phyloP scores from a whole-genome alignment of 2,113 vertebrate species.

The Rhodinocichla rosea region DNA sequence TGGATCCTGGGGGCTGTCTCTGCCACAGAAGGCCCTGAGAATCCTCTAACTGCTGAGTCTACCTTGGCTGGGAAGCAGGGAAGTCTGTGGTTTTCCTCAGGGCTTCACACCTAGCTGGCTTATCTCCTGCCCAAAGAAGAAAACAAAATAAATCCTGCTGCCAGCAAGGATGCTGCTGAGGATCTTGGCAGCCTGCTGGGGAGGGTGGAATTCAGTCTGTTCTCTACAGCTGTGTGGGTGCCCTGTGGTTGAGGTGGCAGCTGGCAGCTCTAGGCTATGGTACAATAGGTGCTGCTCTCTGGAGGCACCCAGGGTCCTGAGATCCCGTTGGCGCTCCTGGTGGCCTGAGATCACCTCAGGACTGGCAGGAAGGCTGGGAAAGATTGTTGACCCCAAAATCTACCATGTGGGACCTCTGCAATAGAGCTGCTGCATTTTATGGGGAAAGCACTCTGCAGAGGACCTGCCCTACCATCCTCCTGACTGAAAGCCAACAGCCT shows the following conservation, averaged over 20 bases:
- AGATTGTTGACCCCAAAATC: neutral
- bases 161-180: neutral
- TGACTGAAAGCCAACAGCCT: neutral
- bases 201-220: neutral
- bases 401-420: neutral
- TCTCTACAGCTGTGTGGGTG: neutral
- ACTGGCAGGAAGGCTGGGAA: neutral
- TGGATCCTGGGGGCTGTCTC: neutral
- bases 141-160: constrained; percentile 20
- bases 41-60: neutral
- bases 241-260: neutral
- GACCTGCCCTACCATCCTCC: neutral
- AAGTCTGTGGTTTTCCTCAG: constrained; percentile 10
- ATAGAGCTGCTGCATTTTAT: neutral
- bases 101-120: neutral
- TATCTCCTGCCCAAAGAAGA: neutral
- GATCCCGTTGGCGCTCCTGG: neutral
- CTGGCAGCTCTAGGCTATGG: neutral
- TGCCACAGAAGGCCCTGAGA: neutral
- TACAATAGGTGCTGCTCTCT: neutral
- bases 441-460: neutral
- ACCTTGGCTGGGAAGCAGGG: neutral
- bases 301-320: neutral
- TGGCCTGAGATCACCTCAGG: neutral
- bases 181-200: neutral